A percentile compares a stretch with the other conserved stretches of the same genome.
phyloP scores from a whole-genome alignment of 2,113 vertebrate species.

The Hippocampus abdominalis region DNA sequence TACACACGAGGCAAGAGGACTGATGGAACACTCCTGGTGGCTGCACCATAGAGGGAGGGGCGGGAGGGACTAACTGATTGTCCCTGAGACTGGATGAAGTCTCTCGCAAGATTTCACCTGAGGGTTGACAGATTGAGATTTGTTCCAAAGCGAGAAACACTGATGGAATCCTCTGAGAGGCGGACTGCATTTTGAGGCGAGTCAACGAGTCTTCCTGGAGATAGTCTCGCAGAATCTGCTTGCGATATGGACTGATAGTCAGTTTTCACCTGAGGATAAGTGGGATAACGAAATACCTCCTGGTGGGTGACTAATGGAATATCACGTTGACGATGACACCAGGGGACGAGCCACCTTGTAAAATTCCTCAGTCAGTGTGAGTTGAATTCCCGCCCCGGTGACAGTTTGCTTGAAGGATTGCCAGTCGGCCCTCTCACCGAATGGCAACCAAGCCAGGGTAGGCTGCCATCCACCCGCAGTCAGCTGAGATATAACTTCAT shows the following conservation, averaged over 20 bases:
- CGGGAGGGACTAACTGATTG: not conserved
- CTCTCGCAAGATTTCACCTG: not conserved
- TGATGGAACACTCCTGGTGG: not conserved
- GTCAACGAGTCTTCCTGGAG: not conserved
- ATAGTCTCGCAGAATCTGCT: not conserved
- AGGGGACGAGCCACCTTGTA: not conserved
- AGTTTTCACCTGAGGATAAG: not conserved
- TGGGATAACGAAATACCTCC: not conserved
- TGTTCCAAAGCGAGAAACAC: not conserved
- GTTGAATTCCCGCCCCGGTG: too few relatives aligned
- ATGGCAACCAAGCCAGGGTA: not conserved
- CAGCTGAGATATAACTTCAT: not conserved
- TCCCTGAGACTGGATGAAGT: not conserved
- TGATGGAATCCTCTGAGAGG: not conserved
- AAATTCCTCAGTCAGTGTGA: not conserved
- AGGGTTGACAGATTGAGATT: not conserved
- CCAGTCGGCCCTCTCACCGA: not conserved
- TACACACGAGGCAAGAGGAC: not conserved
- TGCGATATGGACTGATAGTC: not conserved
- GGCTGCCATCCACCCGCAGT: not conserved
- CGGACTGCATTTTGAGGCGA: not conserved
- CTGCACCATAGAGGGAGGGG: not conserved
- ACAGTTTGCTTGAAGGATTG: not conserved
- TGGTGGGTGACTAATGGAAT: not conserved
- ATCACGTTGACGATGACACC: not conserved